Evolutionary conservation across 2,113 vertebrate genomes (phyloP), one percentile per base, ranked within the genome.

Genomic region (Gallinago undulata): DNA sequence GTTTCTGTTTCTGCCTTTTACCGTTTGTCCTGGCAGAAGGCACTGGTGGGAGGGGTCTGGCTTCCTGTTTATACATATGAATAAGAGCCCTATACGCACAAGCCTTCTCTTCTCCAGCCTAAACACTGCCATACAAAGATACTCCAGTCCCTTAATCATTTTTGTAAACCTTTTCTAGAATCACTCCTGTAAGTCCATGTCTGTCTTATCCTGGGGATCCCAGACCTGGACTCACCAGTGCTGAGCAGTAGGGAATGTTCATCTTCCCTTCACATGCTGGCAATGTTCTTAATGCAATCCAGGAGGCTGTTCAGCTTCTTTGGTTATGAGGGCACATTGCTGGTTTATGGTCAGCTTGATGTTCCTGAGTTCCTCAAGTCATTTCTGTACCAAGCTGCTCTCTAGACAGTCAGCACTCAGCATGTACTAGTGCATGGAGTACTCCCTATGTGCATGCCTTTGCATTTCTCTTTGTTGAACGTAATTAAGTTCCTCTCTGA

Each of bases 81-180:
- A 3, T 47, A 60, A 68, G 17, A 73, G 19, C 17, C 37, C 2
- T 62, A 27, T 21, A 43, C 14, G 9, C 23, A 24, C 4, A 66
- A 41, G 3, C 31, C 9, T 51, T 37, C 15, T 69, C 0, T 79
- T 66, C 16, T 50, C 12, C 16, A 33, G 63, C 31, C 8, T 74
- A 24, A 82, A 41, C 19, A 25, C 16, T 53, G 15, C 11, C 7
- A 3, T 93, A 56, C 16, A 57, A 43, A 64, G 16, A 43, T 67
- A 5, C 51, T 85, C 4, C 14, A 50, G 7, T 21, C 12, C 22
- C 0, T 43, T 66, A 51, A n/a, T 50, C 0, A 14, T 62, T 81
- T 74, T 62, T 30, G 28, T 81, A 35, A 23, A 13, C 2, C 5
- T 91, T 50, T 70, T 59, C 14, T 75, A 45, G 31, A 81, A 45